Conservation (phyloP, 2,113 vertebrate genomes). For the Tichodroma muraria region DNA sequence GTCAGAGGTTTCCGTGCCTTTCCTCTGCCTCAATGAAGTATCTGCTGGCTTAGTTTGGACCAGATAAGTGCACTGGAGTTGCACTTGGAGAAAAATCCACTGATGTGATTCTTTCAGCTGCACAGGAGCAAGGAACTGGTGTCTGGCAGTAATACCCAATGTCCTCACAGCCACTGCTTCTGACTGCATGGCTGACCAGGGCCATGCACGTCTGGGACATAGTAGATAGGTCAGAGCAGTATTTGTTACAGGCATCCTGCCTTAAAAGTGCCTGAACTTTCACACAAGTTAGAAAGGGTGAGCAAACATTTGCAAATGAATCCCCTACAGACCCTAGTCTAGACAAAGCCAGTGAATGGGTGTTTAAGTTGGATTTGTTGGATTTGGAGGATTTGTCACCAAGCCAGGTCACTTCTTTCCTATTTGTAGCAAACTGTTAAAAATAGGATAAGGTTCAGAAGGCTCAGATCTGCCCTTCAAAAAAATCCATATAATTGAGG, state of each 20-base stretch:
- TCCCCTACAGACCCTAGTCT: background rate
- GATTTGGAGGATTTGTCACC: background rate
- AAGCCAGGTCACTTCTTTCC: background rate
- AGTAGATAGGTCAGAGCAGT: background rate
- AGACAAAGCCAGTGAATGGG: background rate
- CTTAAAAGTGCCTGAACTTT: background rate
- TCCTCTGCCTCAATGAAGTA: background rate
- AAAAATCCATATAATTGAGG: slow-evolving; percentile 52
- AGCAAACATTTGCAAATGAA: background rate
- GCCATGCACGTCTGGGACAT: background rate
- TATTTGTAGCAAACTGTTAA: background rate
- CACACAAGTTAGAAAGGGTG: background rate
- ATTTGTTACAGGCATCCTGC: background rate
- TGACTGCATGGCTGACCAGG: background rate
- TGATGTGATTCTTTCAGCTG: background rate
- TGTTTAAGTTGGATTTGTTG: background rate
- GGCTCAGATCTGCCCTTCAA: slow-evolving; percentile 27
- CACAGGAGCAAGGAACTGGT: background rate
- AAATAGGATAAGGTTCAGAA: slow-evolving; percentile 30
- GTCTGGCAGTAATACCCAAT: background rate
- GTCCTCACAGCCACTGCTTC: background rate
- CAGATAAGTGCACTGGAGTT: background rate
- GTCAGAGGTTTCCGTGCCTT: background rate
- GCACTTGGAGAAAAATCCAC: background rate
- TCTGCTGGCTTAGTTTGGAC: background rate